Evolutionary conservation across 2,888 invertebrate species (phyloP), one percentile per base, ranked within the genome.

Genomic region (Polymixis lichenea): DNA sequence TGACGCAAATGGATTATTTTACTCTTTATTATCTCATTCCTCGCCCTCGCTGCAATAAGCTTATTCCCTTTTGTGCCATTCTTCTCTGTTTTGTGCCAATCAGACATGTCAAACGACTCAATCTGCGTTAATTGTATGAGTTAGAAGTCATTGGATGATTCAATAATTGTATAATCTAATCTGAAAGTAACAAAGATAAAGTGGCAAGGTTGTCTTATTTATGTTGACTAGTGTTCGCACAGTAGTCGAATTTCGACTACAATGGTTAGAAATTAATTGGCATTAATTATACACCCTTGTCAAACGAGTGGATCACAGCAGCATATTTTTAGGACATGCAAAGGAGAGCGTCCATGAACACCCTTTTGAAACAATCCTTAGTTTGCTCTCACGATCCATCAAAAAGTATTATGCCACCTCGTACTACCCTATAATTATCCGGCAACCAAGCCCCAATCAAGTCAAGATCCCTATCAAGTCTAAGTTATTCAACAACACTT

Each of bases 401-500:
- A 49, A 19, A 32, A 51, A 28, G 4, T 28, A n/a, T n/a, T 60
- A 28, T 1, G 15, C 22, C 15, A 53, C 9, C 8, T 15, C 6
- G 1, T 22, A 43, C 0, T 13, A 46, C 5, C n/a, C 15, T 32
- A 8, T 7, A 8, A 25, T 60, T n/a, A 13, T 28, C 28, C 19
- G 4, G 8, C 8, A 58, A 43, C 17, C 5, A 22, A 25, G 22
- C 6, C 6, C 15, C 17, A 28, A 61, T 53, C 46, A 28, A n/a
- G 22, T 9, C 43, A 13, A 32, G 32, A 70, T 25, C n/a, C n/a
- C 3, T 19, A 32, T 49, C 15, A 32, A 55, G 22, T 22, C 43
- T 62, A 55, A 67, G 78, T 78, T 58, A 83, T 66, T 71, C 46
- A 46, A 71, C 46, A 58, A 60, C 43, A 5, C 22, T 43, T 38